A percentile compares a stretch with the other conserved stretches of the same genome.
Conservation (phyloP, 2,797 vertebrate species). For the Adelosebastes latens region DNA sequence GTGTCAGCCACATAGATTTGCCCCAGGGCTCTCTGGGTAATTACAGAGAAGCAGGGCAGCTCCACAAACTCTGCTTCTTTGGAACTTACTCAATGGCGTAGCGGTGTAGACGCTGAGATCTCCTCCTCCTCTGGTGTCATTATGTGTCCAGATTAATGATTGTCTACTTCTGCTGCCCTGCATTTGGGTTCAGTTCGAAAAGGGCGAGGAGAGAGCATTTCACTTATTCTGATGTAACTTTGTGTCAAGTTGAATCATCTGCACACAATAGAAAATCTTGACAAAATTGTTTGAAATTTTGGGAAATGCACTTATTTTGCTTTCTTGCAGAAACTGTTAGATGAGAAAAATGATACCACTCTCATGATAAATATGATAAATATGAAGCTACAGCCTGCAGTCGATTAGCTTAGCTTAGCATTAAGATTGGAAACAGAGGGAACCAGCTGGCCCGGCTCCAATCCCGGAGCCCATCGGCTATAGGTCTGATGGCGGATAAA, state of each 20-base stretch:
- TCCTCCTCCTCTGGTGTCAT: slow-evolving; percentile 43
- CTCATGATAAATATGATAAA: not conserved
- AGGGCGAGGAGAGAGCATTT: slow-evolving; percentile 17
- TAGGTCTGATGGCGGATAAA: too few relatives aligned
- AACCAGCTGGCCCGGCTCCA: not conserved
- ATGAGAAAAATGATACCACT: not conserved
- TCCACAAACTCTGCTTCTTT: slow-evolving; percentile 55
- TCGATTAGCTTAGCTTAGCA: not conserved
- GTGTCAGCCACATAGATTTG: slow-evolving; percentile 66
- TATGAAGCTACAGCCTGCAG: not conserved
- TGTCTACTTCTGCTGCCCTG: slow-evolving; percentile 28
- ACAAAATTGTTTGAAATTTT: not conserved
- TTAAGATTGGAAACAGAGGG: not conserved
- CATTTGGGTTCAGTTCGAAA: slow-evolving; percentile 27
- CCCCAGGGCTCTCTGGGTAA: slow-evolving; percentile 74
- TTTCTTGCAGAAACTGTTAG: not conserved
- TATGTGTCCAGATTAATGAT: slow-evolving; percentile 62
- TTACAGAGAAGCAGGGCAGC: slow-evolving; percentile 76
- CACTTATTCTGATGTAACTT: slow-evolving; percentile 10
- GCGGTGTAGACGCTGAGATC: slow-evolving; percentile 25
- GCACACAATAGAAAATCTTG: not conserved
- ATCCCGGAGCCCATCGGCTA: too few relatives aligned
- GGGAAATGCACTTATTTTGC: not conserved
- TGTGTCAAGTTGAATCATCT: not conserved
- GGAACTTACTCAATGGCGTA: slow-evolving; percentile 42